Conservation (phyloP, 2,888 invertebrate species). For the Kuschelorhynchus macadamiae region DNA sequence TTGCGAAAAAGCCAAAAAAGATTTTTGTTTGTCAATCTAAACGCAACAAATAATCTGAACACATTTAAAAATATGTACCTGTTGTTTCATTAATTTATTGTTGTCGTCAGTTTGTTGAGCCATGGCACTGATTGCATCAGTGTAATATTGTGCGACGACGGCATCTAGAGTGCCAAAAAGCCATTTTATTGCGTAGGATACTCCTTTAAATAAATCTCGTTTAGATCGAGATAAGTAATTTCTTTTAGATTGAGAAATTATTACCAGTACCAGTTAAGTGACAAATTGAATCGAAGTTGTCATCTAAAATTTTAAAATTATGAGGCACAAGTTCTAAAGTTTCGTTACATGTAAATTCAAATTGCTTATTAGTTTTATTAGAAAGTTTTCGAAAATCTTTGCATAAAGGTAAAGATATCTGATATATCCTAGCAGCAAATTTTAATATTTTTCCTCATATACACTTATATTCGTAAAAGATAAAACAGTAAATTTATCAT, state of each 20-base stretch:
- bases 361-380: not conserved
- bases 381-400: not conserved
- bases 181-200: constrained; percentile 42
- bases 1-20: too few species aligned
- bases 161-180: constrained; percentile 40
- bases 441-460: constrained; percentile 10
- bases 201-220: constrained; percentile 26
- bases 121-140: constrained; percentile 24
- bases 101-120: constrained; percentile 27
- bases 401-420: not conserved
- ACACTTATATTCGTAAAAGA: constrained; percentile 10
- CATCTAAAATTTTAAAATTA: constrained; percentile 2
- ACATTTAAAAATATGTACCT: too few species aligned
- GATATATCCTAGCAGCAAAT: not conserved
- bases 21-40: too few species aligned
- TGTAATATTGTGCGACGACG: constrained; percentile 37
- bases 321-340: not conserved
- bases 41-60: too few species aligned
- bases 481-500: constrained; percentile 2
- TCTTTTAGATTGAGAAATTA: not conserved
- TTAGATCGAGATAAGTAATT: not conserved
- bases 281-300: constrained; percentile 16
- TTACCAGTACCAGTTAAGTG: constrained; percentile 6
- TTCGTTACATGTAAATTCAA: constrained; percentile 16
- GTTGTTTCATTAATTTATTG: constrained; percentile 51